These are phyloP conservation scores for Leptarthrus brevirostris DNA, from an alignment of 2,888 invertebrate species.

Conservation along the genomic window DNA sequence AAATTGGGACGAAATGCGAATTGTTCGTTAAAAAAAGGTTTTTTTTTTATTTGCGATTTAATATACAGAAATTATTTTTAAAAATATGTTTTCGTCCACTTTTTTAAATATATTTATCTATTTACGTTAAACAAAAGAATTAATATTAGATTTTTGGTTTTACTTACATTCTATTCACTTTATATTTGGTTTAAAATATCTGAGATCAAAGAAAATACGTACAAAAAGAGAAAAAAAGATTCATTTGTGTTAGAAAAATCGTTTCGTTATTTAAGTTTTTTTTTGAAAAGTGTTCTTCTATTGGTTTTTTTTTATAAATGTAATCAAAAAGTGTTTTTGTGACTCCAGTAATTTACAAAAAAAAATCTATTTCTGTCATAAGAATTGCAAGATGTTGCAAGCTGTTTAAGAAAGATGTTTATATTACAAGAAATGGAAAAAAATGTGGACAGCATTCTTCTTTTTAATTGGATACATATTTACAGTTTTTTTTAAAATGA, in stretches of 20 bases:
- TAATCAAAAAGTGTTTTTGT: too few species aligned
- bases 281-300: too few species aligned
- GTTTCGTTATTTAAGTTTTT: too few species aligned
- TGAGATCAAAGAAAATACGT: slow-evolving; percentile 1
- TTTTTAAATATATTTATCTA: slow-evolving; percentile 36
- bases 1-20: background rate
- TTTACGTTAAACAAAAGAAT: slow-evolving; percentile 33
- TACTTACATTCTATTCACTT: slow-evolving; percentile 28
- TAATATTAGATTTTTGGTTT: slow-evolving; percentile 30
- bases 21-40: background rate
- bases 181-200: slow-evolving; percentile 17
- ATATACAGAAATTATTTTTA: slow-evolving; percentile 20
- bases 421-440: background rate
- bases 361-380: too few species aligned
- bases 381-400: too few species aligned
- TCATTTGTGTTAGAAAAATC: too few species aligned
- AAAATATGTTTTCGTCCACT: slow-evolving; percentile 1
- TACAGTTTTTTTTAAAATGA: background rate
- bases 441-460: slow-evolving; percentile 1
- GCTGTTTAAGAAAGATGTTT: background rate
- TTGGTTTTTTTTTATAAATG: too few species aligned
- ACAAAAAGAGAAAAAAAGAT: background rate
- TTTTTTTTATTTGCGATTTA: background rate
- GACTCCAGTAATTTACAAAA: too few species aligned
- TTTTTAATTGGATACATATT: background rate